Percentiles rank a stretch among this genome's conserved stretches.
Conservation (phyloP, 2,113 vertebrate species). For the Lamprotornis superbus region DNA sequence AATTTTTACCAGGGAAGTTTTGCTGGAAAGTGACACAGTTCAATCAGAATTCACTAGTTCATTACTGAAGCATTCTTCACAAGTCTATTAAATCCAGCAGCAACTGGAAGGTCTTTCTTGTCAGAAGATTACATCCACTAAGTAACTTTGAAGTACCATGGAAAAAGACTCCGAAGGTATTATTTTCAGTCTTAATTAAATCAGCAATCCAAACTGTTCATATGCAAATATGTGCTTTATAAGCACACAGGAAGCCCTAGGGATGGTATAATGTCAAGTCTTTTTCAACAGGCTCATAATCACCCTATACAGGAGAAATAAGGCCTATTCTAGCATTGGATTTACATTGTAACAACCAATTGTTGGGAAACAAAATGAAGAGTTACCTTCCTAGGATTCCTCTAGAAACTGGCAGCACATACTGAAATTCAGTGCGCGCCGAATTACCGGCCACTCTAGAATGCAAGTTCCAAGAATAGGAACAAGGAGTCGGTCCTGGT, state of each 20-base stretch:
- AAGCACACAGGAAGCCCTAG: not conserved
- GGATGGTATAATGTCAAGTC: not conserved
- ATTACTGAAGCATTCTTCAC: not conserved
- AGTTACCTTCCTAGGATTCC: not conserved
- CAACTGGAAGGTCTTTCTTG: not conserved
- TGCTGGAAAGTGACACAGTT: not conserved
- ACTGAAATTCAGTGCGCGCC: too few species aligned
- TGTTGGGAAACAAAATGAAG: not conserved
- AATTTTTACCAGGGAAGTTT: not conserved
- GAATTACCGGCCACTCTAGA: not conserved
- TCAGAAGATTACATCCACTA: not conserved
- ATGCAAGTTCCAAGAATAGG: not conserved
- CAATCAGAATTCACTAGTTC: not conserved
- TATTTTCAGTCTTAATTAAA: not conserved
- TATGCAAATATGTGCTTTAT: not conserved
- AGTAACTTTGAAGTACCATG: not conserved
- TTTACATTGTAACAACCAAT: not conserved
- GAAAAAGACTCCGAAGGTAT: not conserved
- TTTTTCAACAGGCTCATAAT: not conserved
- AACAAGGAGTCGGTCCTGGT: not conserved
- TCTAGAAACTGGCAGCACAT: not conserved
- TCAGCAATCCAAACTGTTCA: not conserved
- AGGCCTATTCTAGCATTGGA: not conserved
- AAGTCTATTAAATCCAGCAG: not conserved
- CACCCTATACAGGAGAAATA: not conserved